phyloP scores from a whole-genome alignment of 2,888 invertebrate genomes.

The Anticlea derivata region DNA sequence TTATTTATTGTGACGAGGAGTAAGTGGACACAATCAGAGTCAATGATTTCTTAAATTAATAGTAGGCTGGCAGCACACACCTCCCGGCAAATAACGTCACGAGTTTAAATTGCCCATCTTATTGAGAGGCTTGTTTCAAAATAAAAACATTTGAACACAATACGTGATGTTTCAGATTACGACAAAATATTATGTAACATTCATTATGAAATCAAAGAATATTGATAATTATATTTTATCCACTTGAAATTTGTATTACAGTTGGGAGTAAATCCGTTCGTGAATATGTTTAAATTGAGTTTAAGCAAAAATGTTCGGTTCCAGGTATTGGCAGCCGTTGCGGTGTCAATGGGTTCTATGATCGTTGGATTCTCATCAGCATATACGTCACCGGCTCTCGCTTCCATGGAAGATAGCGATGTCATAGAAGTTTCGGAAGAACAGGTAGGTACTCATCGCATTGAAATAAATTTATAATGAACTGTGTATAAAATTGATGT shows the following conservation, averaged over 20 bases:
- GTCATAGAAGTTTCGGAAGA: constrained; percentile 83
- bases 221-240: background rate
- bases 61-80: constrained; percentile 60
- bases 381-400: constrained; percentile 95
- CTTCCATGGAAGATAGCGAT: constrained; percentile 87
- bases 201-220: background rate
- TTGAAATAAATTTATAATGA: too few relatives aligned
- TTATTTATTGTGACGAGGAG: constrained; percentile 45
- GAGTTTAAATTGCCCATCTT: constrained; percentile 23
- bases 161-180: constrained; percentile 21
- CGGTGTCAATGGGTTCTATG: constrained; percentile 94
- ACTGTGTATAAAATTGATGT: too few relatives aligned
- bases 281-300: constrained; percentile 1
- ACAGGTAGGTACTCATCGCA: constrained; percentile 79
- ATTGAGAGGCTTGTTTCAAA: constrained; percentile 28
- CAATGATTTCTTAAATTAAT: constrained; percentile 75
- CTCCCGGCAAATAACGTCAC: constrained; percentile 59
- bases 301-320: constrained; percentile 44
- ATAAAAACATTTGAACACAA: constrained; percentile 12
- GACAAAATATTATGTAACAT: constrained; percentile 1
- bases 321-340: constrained; percentile 92
- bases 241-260: too few relatives aligned
- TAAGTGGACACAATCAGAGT: constrained; percentile 68
- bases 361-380: constrained; percentile 94
- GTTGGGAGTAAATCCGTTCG: background rate